These are phyloP conservation scores for Watsonalla binaria DNA, from an alignment of 2,888 invertebrate genomes.

Conservation along the genomic window DNA sequence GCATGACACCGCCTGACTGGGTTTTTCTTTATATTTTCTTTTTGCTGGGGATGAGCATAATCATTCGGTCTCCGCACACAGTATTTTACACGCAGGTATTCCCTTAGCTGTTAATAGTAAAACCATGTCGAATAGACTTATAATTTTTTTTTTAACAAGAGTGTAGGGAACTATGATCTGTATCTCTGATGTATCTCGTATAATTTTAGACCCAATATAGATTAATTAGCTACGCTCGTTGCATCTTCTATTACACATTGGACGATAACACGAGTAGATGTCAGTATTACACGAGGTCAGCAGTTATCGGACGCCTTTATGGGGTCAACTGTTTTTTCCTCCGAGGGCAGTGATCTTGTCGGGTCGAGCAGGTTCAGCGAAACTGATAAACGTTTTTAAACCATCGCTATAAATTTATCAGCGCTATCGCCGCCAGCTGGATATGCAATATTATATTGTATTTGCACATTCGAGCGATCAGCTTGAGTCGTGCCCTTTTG, in stretches of 20 bases:
- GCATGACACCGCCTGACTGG: too few species aligned
- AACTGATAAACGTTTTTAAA: constrained; percentile 23
- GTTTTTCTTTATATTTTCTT: too few species aligned
- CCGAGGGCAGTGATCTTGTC: constrained; percentile 28
- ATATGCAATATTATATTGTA: neutral
- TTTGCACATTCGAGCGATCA: neutral
- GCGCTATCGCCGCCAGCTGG: neutral
- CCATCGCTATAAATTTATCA: neutral
- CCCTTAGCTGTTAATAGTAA: too few species aligned
- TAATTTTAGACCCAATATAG: neutral
- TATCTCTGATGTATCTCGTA: too few species aligned
- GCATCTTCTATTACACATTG: constrained; percentile 21
- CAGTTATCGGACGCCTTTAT: constrained; percentile 17
- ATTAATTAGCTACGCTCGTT: neutral
- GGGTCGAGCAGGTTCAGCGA: constrained; percentile 20
- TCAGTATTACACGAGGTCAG: constrained; percentile 27
- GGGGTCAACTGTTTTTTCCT: constrained; percentile 23
- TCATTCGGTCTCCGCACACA: too few species aligned
- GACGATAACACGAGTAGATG: constrained; percentile 16
- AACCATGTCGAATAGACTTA: too few species aligned
- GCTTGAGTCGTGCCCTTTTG: neutral
- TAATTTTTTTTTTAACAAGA: too few species aligned
- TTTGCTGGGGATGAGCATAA: too few species aligned
- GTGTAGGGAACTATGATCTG: too few species aligned
- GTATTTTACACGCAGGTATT: too few species aligned